Evolutionary conservation across 1,140 invertebrate genomes (phyloP), one percentile per base, ranked within the genome.

Genomic region (Drosophila ohnishii): DNA sequence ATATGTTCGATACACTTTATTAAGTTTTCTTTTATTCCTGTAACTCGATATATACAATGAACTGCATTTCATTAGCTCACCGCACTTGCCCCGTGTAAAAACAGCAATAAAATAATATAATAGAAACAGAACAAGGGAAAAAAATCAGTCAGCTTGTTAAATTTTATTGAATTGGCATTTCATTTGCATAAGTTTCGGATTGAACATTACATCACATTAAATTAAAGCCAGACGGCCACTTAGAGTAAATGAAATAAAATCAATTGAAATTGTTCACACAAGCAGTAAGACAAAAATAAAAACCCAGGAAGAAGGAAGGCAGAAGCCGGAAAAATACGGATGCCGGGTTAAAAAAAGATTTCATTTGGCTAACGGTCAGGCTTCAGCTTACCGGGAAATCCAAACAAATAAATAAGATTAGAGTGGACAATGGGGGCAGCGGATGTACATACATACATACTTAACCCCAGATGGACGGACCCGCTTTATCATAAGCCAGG

Each of bases 181-280:
- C 42, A 83, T 83, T 83, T 80, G 76, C 80, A 83, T 84, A 83
- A 76, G 71, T 80, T 84, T 53, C 59, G 37, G 35, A 53, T 50
- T 35, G 50, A 16, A 42, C 66, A 65, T 64, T 45, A 58, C 58
- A 80, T 63, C 47, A 60, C 59, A 72, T 84, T 73, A 80, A 62
- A 80, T 80, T 76, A 80, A 72, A 58, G 73, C 62, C 80, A 80
- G 63, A 57, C 65, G 62, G 80, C 65, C 81, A 85, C 76, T 85
- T 84, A 59, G 56, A 30, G 44, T 25, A 32, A 85, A 77, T 73
- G 45, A 67, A 84, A 76, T 72, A 40, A 83, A 83, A 80, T 64
- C 80, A 83, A 83, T 84, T 84, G 51, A 72, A 80, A 67, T 53
- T 63, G 60, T 60, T 48, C 44, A 57, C 50, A 50, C 55, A 37